Percentiles rank a stretch among this genome's conserved stretches.
These are phyloP conservation scores for Dryobota labecula DNA, from an alignment of 2,888 invertebrate species.

Conservation along the genomic window DNA sequence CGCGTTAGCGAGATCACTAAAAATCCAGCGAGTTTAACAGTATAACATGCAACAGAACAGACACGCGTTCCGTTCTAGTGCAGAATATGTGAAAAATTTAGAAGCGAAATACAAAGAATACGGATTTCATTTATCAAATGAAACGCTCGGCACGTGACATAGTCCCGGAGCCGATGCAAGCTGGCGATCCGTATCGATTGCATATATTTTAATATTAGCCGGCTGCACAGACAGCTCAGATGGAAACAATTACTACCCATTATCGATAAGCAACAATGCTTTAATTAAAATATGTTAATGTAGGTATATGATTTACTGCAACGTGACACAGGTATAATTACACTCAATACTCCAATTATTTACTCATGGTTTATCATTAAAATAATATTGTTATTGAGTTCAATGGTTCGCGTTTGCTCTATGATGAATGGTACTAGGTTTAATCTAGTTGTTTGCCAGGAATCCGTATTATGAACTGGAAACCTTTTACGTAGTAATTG, in stretches of 20 bases:
- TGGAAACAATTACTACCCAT: conserved; percentile 77
- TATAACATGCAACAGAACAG: conserved; percentile 26
- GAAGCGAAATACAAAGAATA: conserved; percentile 60
- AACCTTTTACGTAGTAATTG: background rate
- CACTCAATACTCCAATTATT: conserved; percentile 21
- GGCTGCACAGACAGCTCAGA: conserved; percentile 42
- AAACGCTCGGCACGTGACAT: conserved; percentile 73
- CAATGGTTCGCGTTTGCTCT: conserved; percentile 26
- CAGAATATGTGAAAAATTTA: conserved; percentile 67
- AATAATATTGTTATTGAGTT: conserved; percentile 22
- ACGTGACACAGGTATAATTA: conserved; percentile 48
- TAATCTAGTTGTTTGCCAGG: conserved; percentile 1
- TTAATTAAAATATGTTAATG: conserved; percentile 73
- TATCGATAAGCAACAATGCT: conserved; percentile 77
- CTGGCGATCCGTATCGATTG: conserved; percentile 79
- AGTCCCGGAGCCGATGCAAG: conserved; percentile 74
- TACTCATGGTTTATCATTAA: conserved; percentile 17
- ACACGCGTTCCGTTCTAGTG: conserved; percentile 15
- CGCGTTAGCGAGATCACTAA: conserved; percentile 20
- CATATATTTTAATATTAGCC: conserved; percentile 82
- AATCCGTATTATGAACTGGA: background rate
- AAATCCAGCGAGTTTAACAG: conserved; percentile 35
- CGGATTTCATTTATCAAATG: conserved; percentile 74
- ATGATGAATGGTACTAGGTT: background rate
- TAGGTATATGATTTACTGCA: conserved; percentile 70